Evolutionary conservation across 1,140 invertebrate genomes (phyloP).

Genomic region (Lasaia peninsularis): DNA sequence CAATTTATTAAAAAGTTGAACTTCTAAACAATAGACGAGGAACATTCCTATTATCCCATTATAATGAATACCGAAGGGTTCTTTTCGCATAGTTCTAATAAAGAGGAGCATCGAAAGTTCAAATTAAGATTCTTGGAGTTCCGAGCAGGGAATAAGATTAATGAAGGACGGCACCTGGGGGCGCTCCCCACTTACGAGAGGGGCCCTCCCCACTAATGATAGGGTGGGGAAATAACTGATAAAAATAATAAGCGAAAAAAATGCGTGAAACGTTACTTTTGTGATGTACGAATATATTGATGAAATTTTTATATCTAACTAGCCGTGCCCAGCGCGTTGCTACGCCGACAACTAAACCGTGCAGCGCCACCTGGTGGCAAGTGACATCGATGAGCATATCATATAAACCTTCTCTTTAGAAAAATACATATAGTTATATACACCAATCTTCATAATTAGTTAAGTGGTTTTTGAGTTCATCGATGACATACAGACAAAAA

Average conservation of each 20-base stretch:
- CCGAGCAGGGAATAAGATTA: slow-evolving; percentile 65
- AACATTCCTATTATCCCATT: slow-evolving; percentile 43
- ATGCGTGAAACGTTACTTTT: slow-evolving; percentile 11
- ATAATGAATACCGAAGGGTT: slow-evolving; percentile 62
- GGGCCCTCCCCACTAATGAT: slow-evolving; percentile 45
- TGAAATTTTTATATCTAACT: too few species aligned
- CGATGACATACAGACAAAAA: too few species aligned
- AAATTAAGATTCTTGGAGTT: slow-evolving; percentile 75
- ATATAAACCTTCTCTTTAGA: too few species aligned
- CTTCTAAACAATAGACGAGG: slow-evolving; percentile 27
- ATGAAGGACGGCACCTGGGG: slow-evolving; percentile 66
- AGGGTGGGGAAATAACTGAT: slow-evolving; percentile 46
- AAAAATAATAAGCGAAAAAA: slow-evolving; percentile 52
- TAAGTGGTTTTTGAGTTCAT: too few species aligned
- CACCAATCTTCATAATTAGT: too few species aligned
- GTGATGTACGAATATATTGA: too few species aligned
- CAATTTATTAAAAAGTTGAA: slow-evolving; percentile 17
- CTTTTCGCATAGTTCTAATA: slow-evolving; percentile 70
- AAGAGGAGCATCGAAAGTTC: slow-evolving; percentile 70
- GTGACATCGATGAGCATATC: too few species aligned
- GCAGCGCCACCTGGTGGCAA: too few species aligned
- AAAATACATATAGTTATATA: too few species aligned
- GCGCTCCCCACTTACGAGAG: too few species aligned
- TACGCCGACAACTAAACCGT: too few species aligned
- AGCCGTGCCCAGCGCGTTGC: too few species aligned